phyloP scores from a whole-genome alignment of 2,888 invertebrate genomes.

The Orgyia antiqua region DNA sequence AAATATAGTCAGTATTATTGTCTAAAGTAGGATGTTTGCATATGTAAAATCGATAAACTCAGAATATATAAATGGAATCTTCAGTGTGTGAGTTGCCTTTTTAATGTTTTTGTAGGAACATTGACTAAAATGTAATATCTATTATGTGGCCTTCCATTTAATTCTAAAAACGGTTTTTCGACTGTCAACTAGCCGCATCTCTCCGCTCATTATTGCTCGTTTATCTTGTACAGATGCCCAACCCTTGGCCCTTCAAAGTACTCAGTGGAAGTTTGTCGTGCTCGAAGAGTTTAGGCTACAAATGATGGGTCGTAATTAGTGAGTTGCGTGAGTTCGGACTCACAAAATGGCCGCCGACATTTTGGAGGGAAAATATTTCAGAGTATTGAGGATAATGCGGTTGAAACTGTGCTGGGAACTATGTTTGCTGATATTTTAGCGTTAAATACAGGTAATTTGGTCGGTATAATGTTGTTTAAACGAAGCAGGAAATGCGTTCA shows the following conservation, averaged over 20 bases:
- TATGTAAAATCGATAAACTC: too few relatives aligned
- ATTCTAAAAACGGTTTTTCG: too few relatives aligned
- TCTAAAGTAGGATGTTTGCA: too few relatives aligned
- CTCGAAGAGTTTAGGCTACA: conserved; percentile 30
- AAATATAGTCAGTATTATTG: too few relatives aligned
- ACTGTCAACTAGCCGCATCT: neutral
- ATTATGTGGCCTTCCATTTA: too few relatives aligned
- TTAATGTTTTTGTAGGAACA: too few relatives aligned
- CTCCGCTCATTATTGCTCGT: conserved; percentile 8
- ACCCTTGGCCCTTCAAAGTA: conserved; percentile 18
- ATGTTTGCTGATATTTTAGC: conserved; percentile 10
- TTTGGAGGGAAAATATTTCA: conserved; percentile 22
- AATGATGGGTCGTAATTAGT: conserved; percentile 41
- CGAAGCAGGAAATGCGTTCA: too few relatives aligned
- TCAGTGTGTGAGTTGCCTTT: too few relatives aligned
- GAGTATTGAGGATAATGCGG: conserved; percentile 20
- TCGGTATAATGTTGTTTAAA: too few relatives aligned
- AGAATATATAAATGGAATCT: too few relatives aligned
- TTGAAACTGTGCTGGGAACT: conserved; percentile 9
- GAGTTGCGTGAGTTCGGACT: conserved; percentile 28
- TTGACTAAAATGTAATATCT: too few relatives aligned
- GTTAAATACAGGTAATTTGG: conserved; percentile 7
- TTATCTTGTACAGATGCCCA: conserved; percentile 12
- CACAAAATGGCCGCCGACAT: conserved; percentile 19
- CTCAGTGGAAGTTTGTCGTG: conserved; percentile 35